Conservation (phyloP, 2,888 invertebrate species). For the Zygogramma bicolorata region DNA sequence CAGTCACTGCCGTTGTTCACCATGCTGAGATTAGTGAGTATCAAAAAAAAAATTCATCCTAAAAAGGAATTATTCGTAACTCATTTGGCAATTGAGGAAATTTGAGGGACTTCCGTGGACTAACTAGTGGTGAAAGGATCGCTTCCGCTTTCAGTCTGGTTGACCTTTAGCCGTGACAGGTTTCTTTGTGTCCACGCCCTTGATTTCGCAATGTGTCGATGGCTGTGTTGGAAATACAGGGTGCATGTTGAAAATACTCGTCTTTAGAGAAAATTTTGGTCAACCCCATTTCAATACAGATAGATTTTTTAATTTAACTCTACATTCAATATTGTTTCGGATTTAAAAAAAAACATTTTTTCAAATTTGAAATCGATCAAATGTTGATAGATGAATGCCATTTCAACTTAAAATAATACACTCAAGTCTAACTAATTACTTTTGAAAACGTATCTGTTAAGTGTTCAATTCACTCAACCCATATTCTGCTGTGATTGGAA, state of each 20-base stretch:
- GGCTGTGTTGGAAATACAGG: not conserved
- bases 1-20: constrained; percentile 50
- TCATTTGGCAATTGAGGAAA: not conserved
- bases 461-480: no score
- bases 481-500: no score
- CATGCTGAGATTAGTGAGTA: constrained; percentile 63
- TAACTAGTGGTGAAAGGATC: constrained; percentile 25
- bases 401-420: no score
- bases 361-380: no score
- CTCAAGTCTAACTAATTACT: no score
- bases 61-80: constrained; percentile 8
- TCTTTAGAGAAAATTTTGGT: no score
- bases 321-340: no score
- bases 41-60: constrained; percentile 33
- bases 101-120: not conserved
- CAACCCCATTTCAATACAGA: no score
- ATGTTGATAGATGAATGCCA: no score
- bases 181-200: constrained; percentile 30
- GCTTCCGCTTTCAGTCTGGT: constrained; percentile 22
- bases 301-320: no score
- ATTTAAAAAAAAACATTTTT: no score
- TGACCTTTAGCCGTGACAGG: constrained; percentile 20
- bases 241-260: not conserved
- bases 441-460: no score
- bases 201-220: not conserved